Base-by-base conservation (phyloP, 2,888 invertebrate species). In the Dromius quadrimaculatus region DNA sequence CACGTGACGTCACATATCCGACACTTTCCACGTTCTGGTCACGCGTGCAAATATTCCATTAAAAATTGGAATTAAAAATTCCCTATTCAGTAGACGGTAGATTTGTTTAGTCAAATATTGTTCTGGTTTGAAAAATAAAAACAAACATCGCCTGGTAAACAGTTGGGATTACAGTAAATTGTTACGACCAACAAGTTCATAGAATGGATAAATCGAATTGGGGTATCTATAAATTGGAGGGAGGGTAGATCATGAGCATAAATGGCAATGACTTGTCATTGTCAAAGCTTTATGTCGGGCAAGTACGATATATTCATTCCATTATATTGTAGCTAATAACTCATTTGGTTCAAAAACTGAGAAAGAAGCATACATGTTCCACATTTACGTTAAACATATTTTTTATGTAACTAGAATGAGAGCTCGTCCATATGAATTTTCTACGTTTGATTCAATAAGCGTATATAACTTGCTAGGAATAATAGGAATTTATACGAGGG, bases 151-250 rank as follows among this genome's bases (percentile, higher is more conserved):
- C 5, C 8, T 15, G 43, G 41, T 62, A 62, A 62, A 62, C 62
- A 62, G 43, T 9, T 15, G 13, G 62, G 62, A 62, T 62, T 62
- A 62, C 23, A 20, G 62, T 41, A 41, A 62, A 62, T 62, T 54
- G 54, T 54, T 62, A 41, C 41, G 41, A 62, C 19, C 38, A 62
- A 62, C 62, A 62, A 62, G 41, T 62, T 62, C 41, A 62, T 62
- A 62, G 41, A 62, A 62, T 22, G 62, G 62, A 62, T 62, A 11
- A 62, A 62, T 62, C 62, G 41, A 62, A 41, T 61, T 22, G 57
- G 57, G 1, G 15, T 15, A 6, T n/a, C 6, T n/a, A 11, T 8
- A 28, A 8, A 28, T 3, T 28, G 28, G 28, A 28, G 8, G 28
- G 28, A 8, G 28, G 28, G 3, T 28, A 3, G 3, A 8, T 28